These are phyloP conservation scores for Athrips mouffetella DNA, from an alignment of 2,888 invertebrate species.

Conservation along the genomic window DNA sequence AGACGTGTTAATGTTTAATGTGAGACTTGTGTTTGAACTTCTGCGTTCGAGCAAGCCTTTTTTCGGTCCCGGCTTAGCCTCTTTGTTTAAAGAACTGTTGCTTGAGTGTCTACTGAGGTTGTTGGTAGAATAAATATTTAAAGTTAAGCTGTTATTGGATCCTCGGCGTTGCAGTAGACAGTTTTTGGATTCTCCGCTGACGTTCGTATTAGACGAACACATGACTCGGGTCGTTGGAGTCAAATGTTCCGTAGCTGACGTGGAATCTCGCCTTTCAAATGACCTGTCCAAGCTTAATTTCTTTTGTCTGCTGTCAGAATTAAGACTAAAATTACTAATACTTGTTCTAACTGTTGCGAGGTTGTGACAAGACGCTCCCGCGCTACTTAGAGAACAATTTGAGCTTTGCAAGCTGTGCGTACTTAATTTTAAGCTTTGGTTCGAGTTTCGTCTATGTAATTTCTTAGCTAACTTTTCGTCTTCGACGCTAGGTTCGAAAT, in stretches of 20 bases:
- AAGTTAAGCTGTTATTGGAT: constrained; percentile 90
- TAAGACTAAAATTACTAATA: constrained; percentile 68
- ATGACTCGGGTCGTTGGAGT: constrained; percentile 62
- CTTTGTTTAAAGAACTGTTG: constrained; percentile 75
- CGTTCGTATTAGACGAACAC: constrained; percentile 71
- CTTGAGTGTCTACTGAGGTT: constrained; percentile 76
- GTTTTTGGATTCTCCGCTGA: constrained; percentile 72
- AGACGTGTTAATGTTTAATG: constrained; percentile 81
- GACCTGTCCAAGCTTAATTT: constrained; percentile 85
- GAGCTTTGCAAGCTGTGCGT: constrained; percentile 76
- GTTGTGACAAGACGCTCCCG: constrained; percentile 67
- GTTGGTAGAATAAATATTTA: constrained; percentile 81
- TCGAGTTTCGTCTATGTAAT: constrained; percentile 79
- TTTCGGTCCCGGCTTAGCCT: constrained; percentile 61
- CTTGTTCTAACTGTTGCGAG: constrained; percentile 64
- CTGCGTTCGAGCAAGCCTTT: constrained; percentile 89
- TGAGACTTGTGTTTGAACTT: constrained; percentile 94
- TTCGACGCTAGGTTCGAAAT: constrained; percentile 72
- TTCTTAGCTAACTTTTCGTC: constrained; percentile 68
- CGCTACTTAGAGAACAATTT: constrained; percentile 67
- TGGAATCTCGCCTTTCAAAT: constrained; percentile 87
- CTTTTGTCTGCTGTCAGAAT: constrained; percentile 62
- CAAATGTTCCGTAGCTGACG: constrained; percentile 80
- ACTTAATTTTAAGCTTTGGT: constrained; percentile 79
- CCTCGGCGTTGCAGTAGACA: constrained; percentile 88